Evolutionary conservation across 2,113 vertebrate species (phyloP).

Genomic region (Symphodus melops): DNA sequence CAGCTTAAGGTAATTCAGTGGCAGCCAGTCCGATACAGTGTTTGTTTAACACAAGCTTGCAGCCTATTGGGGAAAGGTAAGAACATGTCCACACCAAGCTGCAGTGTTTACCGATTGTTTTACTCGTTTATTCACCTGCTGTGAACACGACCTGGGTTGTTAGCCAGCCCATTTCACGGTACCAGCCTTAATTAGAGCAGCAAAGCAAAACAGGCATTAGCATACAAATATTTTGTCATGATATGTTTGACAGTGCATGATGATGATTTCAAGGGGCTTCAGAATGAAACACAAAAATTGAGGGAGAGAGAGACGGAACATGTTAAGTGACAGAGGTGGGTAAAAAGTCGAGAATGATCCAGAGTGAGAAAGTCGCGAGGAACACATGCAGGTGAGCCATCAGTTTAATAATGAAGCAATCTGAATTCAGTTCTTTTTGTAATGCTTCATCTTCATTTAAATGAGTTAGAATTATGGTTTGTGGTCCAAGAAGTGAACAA

Average conservation of each 20-base stretch:
- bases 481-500: too few species aligned
- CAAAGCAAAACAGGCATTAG: constrained; percentile 69
- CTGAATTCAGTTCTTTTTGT: not conserved
- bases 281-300: not conserved
- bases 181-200: constrained; percentile 67
- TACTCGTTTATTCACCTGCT: constrained; percentile 50
- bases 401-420: constrained; percentile 20
- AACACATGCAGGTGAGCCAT: constrained; percentile 15
- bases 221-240: constrained; percentile 77
- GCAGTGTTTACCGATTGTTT: constrained; percentile 51
- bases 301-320: not conserved
- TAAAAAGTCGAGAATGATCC: constrained; percentile 6
- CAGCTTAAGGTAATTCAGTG: constrained; percentile 25
- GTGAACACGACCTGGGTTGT: constrained; percentile 61
- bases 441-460: too few species aligned
- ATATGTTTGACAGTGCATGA: constrained; percentile 53
- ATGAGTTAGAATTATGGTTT: too few species aligned
- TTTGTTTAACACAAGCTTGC: constrained; percentile 56
- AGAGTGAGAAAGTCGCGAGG: not conserved
- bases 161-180: constrained; percentile 60
- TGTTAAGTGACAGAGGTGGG: constrained; percentile 7
- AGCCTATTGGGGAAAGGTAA: constrained; percentile 41
- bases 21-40: constrained; percentile 50
- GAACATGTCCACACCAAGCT: constrained; percentile 46
- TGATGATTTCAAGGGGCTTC: constrained; percentile 50